These are phyloP conservation scores for Merodon equestris DNA, from an alignment of 2,888 invertebrate genomes.

Conservation along the genomic window DNA sequence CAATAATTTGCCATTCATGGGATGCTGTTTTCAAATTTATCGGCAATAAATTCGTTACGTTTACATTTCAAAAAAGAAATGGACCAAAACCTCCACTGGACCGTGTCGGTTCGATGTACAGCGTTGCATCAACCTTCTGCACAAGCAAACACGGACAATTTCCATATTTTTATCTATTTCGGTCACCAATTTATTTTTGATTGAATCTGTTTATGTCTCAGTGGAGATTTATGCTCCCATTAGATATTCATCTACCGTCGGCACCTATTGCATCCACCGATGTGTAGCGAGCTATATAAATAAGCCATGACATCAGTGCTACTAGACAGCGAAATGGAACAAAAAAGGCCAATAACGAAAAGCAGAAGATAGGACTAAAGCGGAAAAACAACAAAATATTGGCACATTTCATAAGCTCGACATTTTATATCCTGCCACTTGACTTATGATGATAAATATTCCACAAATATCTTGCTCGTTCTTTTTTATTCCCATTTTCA, in stretches of 20 bases:
- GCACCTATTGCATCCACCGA: not conserved
- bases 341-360: conserved; percentile 7
- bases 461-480: conserved; percentile 49
- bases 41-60: not conserved
- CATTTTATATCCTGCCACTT: conserved; percentile 44
- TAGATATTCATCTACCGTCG: conserved; percentile 19
- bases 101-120: too few species aligned
- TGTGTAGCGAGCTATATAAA: conserved; percentile 28
- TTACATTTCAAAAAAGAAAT: too few species aligned
- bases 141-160: not conserved
- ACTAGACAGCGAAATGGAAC: not conserved
- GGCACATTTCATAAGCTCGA: conserved; percentile 46
- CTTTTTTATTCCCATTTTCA: conserved; percentile 53
- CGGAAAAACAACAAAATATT: conserved; percentile 17
- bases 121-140: not conserved
- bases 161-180: not conserved
- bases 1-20: too few species aligned
- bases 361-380: conserved; percentile 10
- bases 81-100: too few species aligned
- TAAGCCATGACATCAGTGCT: conserved; percentile 26
- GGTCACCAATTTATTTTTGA: conserved; percentile 1
- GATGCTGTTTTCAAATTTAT: not conserved
- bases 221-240: conserved; percentile 15
- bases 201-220: not conserved
- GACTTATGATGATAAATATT: conserved; percentile 65